Percentiles rank a stretch among this genome's conserved stretches.
phyloP scores from a whole-genome alignment of 2,113 vertebrate genomes.

The Psittacus erithacus region DNA sequence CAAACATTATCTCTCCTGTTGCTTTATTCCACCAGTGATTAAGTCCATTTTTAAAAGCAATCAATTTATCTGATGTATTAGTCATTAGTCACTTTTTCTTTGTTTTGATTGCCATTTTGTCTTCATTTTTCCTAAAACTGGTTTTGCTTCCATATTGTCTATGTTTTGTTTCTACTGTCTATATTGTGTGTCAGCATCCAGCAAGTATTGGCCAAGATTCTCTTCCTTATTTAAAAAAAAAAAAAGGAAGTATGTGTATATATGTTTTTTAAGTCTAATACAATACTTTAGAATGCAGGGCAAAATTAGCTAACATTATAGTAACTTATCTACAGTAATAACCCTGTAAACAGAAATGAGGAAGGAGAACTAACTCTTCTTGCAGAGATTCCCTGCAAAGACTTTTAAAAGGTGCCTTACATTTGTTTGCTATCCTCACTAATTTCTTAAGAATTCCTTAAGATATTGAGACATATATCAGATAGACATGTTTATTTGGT shows the following conservation, averaged over 20 bases:
- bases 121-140: not conserved
- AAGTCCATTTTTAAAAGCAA: not conserved
- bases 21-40: not conserved
- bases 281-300: not conserved
- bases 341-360: not conserved
- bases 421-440: constrained; percentile 7
- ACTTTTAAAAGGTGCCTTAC: not conserved
- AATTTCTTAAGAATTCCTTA: constrained; percentile 26
- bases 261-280: not conserved
- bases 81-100: not conserved
- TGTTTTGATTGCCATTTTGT: not conserved
- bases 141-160: not conserved
- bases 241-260: not conserved
- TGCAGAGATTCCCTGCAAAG: not conserved
- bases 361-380: not conserved
- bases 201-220: not conserved
- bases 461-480: constrained; percentile 27
- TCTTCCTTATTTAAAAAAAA: not conserved
- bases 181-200: not conserved
- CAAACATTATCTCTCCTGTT: not conserved
- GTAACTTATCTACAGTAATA: not conserved
- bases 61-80: not conserved
- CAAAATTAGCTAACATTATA: not conserved
- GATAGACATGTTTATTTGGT: constrained; percentile 52
- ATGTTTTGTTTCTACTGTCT: not conserved